phyloP scores from a whole-genome alignment of 1,140 invertebrate species.

The Temnothorax nylanderi region DNA sequence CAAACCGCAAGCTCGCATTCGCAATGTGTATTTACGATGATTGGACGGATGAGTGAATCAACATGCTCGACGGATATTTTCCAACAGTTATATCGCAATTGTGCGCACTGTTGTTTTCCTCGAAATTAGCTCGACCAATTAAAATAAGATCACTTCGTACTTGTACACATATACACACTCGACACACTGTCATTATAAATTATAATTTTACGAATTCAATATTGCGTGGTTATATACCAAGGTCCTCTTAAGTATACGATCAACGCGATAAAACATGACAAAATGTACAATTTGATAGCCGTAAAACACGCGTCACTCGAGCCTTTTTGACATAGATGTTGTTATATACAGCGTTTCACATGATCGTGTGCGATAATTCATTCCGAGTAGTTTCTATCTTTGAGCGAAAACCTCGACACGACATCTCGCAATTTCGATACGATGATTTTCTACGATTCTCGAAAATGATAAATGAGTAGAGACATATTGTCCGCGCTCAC shows the following conservation, averaged over 20 bases:
- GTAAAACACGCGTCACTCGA: not conserved
- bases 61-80: constrained; percentile 24
- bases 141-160: not conserved
- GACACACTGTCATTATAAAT: not conserved
- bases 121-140: not conserved
- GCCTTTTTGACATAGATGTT: not conserved
- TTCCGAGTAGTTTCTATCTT: not conserved
- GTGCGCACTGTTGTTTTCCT: not conserved
- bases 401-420: not conserved
- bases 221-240: not conserved
- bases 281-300: constrained; percentile 3
- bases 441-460: not conserved
- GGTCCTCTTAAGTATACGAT: not conserved
- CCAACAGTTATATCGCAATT: not conserved
- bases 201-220: not conserved
- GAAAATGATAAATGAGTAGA: not conserved
- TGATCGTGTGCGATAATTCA: constrained; percentile 5
- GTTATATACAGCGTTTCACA: not conserved
- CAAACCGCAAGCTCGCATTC: constrained; percentile 31
- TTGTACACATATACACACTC: not conserved
- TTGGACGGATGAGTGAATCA: constrained; percentile 19
- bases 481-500: not conserved
- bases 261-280: not conserved
- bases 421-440: constrained; percentile 26
- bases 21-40: constrained; percentile 39